Evolutionary conservation across 2,113 vertebrate species (phyloP).

Genomic region (Panthera tigris): DNA sequence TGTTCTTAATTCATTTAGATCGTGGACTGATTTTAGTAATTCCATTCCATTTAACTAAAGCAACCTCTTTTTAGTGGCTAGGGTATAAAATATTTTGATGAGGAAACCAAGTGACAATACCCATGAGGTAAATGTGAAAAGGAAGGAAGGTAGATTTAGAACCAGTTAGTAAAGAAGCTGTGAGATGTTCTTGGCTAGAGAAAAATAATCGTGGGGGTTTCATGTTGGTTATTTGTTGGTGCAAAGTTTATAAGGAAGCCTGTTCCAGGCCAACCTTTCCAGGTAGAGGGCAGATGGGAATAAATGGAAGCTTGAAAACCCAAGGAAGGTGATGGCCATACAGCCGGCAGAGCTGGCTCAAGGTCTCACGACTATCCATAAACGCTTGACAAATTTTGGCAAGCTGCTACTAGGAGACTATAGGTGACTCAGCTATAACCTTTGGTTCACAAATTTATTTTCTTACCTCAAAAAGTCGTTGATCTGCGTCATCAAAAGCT

Average conservation of each 20-base stretch:
- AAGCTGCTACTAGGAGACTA: neutral
- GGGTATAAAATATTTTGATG: conserved; percentile 39
- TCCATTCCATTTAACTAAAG: conserved; percentile 17
- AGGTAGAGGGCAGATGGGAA: neutral
- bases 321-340: neutral
- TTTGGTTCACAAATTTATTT: conserved; percentile 33
- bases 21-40: neutral
- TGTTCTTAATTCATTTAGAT: conserved; percentile 55
- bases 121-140: neutral
- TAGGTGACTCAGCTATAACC: neutral
- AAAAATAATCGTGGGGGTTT: neutral
- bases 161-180: neutral
- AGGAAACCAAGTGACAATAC: neutral
- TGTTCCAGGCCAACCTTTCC: neutral
- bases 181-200: neutral
- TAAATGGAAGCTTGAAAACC: neutral
- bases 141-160: neutral
- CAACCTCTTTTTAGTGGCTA: conserved; percentile 10
- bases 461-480: conserved; percentile 97
- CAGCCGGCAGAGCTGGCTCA: neutral
- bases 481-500: conserved; percentile 97
- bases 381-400: neutral
- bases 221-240: neutral
- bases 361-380: neutral
- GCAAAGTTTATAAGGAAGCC: neutral